Evolutionary conservation across 1,140 invertebrate genomes (phyloP).

Genomic region (Drosophila repleta): DNA sequence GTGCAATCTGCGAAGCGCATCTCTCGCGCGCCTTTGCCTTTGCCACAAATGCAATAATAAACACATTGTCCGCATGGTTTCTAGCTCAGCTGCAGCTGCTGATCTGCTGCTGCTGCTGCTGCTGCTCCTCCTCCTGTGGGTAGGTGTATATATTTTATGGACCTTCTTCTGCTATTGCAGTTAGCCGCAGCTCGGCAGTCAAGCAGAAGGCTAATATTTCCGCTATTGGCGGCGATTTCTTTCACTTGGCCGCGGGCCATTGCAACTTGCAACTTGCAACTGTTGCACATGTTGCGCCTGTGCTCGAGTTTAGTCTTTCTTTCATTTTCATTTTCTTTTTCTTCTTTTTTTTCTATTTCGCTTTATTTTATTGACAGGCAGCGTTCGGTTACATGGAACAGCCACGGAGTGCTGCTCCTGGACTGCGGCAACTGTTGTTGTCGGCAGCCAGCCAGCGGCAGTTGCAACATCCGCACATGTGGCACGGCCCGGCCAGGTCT

Average conservation of each 20-base stretch:
- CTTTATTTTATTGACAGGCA: slow-evolving; percentile 66
- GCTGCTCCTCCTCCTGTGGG: background rate
- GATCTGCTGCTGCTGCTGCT: background rate
- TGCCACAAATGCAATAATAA: slow-evolving; percentile 62
- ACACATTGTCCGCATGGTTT: slow-evolving; percentile 65
- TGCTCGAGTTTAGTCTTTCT: slow-evolving; percentile 17
- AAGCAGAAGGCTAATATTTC: slow-evolving; percentile 73
- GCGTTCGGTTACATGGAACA: slow-evolving; percentile 35
- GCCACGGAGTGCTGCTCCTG: slow-evolving; percentile 26
- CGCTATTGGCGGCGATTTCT: slow-evolving; percentile 76
- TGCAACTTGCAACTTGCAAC: slow-evolving; percentile 57
- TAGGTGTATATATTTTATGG: slow-evolving; percentile 30
- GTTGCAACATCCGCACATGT: slow-evolving; percentile 71
- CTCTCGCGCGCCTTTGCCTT: slow-evolving; percentile 11
- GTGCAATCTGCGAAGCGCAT: slow-evolving; percentile 21
- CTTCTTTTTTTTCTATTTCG: slow-evolving; percentile 34
- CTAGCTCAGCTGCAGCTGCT: slow-evolving; percentile 2
- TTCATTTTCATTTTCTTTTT: slow-evolving; percentile 25
- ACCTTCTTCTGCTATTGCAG: slow-evolving; percentile 31
- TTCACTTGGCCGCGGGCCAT: slow-evolving; percentile 76
- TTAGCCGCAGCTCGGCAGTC: slow-evolving; percentile 42
- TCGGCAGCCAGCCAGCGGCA: slow-evolving; percentile 43
- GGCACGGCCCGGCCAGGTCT: slow-evolving; percentile 34
- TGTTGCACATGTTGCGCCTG: slow-evolving; percentile 70
- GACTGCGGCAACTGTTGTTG: slow-evolving; percentile 36